Evolutionary conservation across 2,113 vertebrate genomes (phyloP).

Genomic region (Engystomops pustulosus): DNA sequence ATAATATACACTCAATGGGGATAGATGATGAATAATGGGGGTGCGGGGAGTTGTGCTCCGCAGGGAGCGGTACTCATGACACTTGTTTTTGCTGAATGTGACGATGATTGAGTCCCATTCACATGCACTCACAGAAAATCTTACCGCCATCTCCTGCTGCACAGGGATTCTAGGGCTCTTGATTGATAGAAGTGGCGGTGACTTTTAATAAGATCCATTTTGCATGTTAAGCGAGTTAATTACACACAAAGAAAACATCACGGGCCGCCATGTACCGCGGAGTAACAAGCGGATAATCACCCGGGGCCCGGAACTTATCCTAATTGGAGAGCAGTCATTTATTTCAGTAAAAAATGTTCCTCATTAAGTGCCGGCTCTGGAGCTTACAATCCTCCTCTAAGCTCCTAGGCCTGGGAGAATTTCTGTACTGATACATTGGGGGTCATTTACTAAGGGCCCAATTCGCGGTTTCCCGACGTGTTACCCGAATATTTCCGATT

Average conservation of each 20-base stretch:
- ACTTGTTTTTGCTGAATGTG: not conserved
- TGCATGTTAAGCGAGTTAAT: slow-evolving; percentile 37
- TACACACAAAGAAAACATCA: slow-evolving; percentile 20
- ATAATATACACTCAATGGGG: no score
- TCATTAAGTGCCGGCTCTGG: not conserved
- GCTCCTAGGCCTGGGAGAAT: not conserved
- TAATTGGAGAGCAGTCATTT: slow-evolving; percentile 22
- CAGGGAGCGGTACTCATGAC: not conserved
- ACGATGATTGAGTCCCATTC: not conserved
- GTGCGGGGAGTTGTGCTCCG: no score
- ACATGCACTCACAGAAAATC: not conserved
- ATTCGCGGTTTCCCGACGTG: no score
- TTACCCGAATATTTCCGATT: no score
- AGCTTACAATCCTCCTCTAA: not conserved
- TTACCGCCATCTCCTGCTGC: not conserved
- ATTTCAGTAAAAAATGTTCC: not conserved
- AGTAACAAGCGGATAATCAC: slow-evolving; percentile 15
- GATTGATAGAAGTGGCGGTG: slow-evolving; percentile 1
- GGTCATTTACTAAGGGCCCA: no score
- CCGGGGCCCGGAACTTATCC: not conserved
- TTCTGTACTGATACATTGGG: no score
- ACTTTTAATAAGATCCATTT: slow-evolving; percentile 10
- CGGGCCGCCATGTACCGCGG: not conserved
- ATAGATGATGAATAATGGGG: no score
- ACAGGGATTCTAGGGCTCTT: not conserved